Evolutionary conservation across 2,888 invertebrate species (phyloP).

Genomic region (Zhuqinia jingwanae): DNA sequence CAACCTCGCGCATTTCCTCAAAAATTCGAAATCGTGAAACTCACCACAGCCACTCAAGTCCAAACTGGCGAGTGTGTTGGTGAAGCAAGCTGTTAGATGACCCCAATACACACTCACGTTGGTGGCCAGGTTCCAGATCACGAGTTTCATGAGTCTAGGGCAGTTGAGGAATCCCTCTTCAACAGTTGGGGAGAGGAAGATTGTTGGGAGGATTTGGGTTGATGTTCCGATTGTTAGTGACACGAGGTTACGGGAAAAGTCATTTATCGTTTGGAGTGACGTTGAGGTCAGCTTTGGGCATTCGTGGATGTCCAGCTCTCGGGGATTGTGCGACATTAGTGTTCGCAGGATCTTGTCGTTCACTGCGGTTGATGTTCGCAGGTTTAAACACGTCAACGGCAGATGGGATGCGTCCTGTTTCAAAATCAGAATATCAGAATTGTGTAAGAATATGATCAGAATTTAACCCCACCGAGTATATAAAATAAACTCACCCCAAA

Average conservation of each 20-base stretch:
- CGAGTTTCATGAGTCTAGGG: slow-evolving; percentile 64
- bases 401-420: slow-evolving; percentile 87
- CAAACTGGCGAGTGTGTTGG: slow-evolving; percentile 85
- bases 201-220: slow-evolving; percentile 83
- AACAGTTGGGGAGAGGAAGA: background rate
- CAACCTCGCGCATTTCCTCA: slow-evolving; percentile 86
- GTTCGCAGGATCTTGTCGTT: slow-evolving; percentile 87
- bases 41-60: slow-evolving; percentile 87
- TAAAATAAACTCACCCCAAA: slow-evolving; percentile 70
- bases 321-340: slow-evolving; percentile 87
- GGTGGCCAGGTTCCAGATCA: slow-evolving; percentile 59
- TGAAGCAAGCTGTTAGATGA: slow-evolving; percentile 69
- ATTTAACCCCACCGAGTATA: slow-evolving; percentile 80
- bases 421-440: slow-evolving; percentile 80
- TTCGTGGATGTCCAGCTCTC: slow-evolving; percentile 88
- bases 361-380: slow-evolving; percentile 86
- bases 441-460: slow-evolving; percentile 81
- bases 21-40: slow-evolving; percentile 86
- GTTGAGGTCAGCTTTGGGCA: slow-evolving; percentile 86
- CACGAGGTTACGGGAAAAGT: slow-evolving; percentile 86
- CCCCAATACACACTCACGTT: slow-evolving; percentile 52
- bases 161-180: slow-evolving; percentile 48
- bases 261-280: slow-evolving; percentile 86
- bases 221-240: slow-evolving; percentile 88
- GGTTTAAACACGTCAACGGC: slow-evolving; percentile 86